Conservation (phyloP, 1,140 invertebrate genomes). For the Heliconius hermathena region DNA sequence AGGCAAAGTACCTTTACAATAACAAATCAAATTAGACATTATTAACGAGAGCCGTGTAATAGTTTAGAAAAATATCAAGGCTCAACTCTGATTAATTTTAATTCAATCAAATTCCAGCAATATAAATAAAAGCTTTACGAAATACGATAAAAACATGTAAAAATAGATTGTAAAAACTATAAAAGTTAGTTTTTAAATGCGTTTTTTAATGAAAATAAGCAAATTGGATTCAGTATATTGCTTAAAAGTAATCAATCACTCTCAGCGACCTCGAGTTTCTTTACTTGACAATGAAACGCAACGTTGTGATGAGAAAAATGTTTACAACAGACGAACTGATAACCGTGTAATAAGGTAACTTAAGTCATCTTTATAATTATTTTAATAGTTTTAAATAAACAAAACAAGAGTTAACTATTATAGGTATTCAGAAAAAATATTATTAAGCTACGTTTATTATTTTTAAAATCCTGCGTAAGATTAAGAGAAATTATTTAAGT, state of each 20-base stretch:
- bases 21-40: background rate
- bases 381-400: background rate
- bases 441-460: no score
- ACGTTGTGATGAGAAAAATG: background rate
- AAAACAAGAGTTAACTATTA: background rate
- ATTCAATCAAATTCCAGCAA: background rate
- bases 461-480: no score
- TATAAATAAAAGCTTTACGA: constrained; percentile 6
- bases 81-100: background rate
- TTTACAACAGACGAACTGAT: background rate
- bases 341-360: constrained; percentile 1
- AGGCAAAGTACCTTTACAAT: background rate
- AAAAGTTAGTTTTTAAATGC: constrained; percentile 19
- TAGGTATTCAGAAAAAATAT: no score
- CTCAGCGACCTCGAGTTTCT: constrained; percentile 31
- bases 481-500: no score
- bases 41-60: background rate
- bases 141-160: constrained; percentile 8
- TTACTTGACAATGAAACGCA: constrained; percentile 31
- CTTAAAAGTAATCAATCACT: constrained; percentile 37
- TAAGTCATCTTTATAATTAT: background rate
- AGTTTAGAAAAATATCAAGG: background rate
- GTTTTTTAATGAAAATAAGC: constrained; percentile 23
- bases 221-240: constrained; percentile 33
- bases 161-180: constrained; percentile 13